Evolutionary conservation across 2,888 invertebrate genomes (phyloP), one percentile per base, ranked within the genome.

Genomic region (Emmelina monodactyla): DNA sequence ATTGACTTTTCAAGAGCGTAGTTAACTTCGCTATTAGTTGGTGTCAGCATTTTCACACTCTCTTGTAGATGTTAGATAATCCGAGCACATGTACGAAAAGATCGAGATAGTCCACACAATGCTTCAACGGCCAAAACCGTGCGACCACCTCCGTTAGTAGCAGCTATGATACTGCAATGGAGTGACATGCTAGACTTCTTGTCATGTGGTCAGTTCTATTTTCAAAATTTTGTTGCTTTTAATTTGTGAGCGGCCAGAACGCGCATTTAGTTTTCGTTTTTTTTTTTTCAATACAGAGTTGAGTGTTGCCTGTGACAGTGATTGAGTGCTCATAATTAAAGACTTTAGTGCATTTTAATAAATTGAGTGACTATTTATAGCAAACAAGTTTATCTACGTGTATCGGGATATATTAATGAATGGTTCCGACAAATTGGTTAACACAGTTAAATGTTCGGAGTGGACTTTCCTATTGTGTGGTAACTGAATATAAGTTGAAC

Each of bases 101-200:
- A 60, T 55, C 50, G 54, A 62, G 64, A 69, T 67, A 59, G 53
- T 54, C 50, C 57, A 58, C 51, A 68, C 63, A 66, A 66, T 62
- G 52, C 44, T 35, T 31, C 39, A 47, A 33, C 34, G 36, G 48
- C 48, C 44, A 53, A 54, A 68, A 61, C 57, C 58, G 65, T 63
- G 67, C 46, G 64, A 63, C 51, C 25, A 25, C n/a, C 12, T 50
- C 41, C 44, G 51, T 70, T 73, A 78, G 78, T 78, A 62, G 62
- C 59, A 64, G 66, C 55, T 55, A 72, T 72, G 75, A 60, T 71
- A 65, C 64, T 76, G 71, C 67, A 71, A 66, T 75, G 73, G 69
- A 67, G 68, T 60, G 78, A 78, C 76, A 73, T 75, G 72, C 58
- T 76, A 50, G 72, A 72, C 51, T 72, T 72, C 57, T 61, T 76